Conservation (phyloP, 2,113 vertebrate species). For the Heloderma charlesbogerti region DNA sequence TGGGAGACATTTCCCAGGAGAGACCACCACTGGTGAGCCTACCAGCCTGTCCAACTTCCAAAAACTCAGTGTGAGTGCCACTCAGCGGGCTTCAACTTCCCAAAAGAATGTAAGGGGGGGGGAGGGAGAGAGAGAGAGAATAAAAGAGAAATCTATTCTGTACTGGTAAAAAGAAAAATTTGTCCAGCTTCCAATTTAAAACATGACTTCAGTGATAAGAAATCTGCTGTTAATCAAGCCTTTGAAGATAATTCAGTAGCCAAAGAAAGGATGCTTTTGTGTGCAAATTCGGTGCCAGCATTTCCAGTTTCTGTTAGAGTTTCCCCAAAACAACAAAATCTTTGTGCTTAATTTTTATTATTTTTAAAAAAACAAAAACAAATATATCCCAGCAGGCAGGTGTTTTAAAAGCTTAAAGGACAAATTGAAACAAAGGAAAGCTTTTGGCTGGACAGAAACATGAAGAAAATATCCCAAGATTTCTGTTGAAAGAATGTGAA, state of each 20-base stretch:
- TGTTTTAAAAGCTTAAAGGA: constrained; percentile 51
- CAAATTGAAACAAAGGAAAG: constrained; percentile 52
- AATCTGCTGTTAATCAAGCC: constrained; percentile 72
- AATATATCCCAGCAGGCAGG: constrained; percentile 17
- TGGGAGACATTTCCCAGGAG: too few species aligned
- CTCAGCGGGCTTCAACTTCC: constrained; percentile 15
- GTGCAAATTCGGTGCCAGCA: constrained; percentile 71
- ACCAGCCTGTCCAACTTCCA: too few species aligned
- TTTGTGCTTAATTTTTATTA: constrained; percentile 32
- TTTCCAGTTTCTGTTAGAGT: constrained; percentile 60
- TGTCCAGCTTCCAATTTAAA: constrained; percentile 70
- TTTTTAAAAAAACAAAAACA: constrained; percentile 27
- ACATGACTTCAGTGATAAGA: constrained; percentile 69
- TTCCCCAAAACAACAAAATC: constrained; percentile 35
- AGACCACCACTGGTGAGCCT: too few species aligned
- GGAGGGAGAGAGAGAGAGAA: background rate
- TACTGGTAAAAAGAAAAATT: constrained; percentile 65
- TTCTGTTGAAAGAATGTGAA: constrained; percentile 43
- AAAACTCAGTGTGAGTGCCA: constrained; percentile 26
- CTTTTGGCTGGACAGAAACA: constrained; percentile 50
- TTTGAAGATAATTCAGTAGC: constrained; percentile 72
- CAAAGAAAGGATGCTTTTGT: constrained; percentile 50
- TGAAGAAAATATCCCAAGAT: background rate
- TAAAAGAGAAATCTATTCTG: constrained; percentile 49
- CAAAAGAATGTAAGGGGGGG: constrained; percentile 44